phyloP scores from a whole-genome alignment of 2,113 vertebrate species.

The Coracopsis vasa region DNA sequence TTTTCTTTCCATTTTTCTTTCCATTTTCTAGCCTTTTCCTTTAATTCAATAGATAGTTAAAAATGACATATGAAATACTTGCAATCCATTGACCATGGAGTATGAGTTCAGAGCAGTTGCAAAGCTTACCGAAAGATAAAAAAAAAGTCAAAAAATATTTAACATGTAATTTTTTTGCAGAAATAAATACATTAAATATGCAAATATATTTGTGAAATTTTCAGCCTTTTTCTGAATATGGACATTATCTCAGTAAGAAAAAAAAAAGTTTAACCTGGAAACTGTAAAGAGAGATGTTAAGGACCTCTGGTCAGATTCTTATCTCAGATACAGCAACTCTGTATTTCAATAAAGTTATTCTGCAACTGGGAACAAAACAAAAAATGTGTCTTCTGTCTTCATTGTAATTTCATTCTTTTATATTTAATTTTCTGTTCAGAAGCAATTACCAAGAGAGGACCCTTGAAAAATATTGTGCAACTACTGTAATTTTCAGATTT shows the following conservation, averaged over 20 bases:
- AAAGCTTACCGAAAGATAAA: background rate
- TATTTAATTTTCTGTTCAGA: conserved; percentile 49
- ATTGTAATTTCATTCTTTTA: conserved; percentile 17
- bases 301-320: background rate
- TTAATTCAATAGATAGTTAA: background rate
- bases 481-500: conserved; percentile 45
- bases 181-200: background rate
- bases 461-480: background rate
- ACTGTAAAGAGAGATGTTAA: background rate
- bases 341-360: conserved; percentile 12
- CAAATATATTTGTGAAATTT: background rate
- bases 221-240: background rate
- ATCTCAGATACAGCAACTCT: background rate
- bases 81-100: background rate
- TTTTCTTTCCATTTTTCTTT: background rate
- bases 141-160: background rate
- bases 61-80: background rate
- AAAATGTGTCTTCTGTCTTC: conserved; percentile 3
- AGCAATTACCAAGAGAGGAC: background rate
- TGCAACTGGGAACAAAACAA: background rate
- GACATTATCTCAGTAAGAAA: background rate
- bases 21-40: background rate
- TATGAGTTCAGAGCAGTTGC: background rate
- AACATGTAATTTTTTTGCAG: background rate
- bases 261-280: background rate